These are phyloP conservation scores for Gadus macrocephalus DNA, from an alignment of 2,113 vertebrate genomes.

Conservation along the genomic window DNA sequence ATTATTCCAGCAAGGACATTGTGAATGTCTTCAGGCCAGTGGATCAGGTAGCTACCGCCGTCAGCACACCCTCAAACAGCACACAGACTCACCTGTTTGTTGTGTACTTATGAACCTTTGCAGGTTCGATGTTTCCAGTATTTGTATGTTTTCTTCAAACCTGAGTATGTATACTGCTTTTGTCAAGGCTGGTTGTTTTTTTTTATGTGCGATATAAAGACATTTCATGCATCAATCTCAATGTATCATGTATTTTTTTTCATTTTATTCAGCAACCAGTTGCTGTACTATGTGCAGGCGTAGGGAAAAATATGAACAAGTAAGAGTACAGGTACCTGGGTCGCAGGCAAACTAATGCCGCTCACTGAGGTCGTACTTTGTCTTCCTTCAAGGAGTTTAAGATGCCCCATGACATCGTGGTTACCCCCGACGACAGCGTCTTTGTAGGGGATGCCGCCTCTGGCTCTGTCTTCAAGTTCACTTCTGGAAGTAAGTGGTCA, in stretches of 20 bases:
- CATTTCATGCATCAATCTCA: neutral
- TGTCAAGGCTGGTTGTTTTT: neutral
- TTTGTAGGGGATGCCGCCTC: conserved; percentile 81
- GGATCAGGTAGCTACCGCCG: conserved; percentile 76
- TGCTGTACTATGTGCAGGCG: too few species aligned
- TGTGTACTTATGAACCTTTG: neutral
- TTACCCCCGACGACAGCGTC: conserved; percentile 74
- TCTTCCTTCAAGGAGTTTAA: conserved; percentile 76
- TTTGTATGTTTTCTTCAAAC: neutral
- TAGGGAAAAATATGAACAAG: neutral
- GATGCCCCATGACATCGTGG: conserved; percentile 90
- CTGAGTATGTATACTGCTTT: neutral
- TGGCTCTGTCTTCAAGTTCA: conserved; percentile 83
- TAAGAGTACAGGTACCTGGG: neutral
- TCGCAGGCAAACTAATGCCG: neutral
- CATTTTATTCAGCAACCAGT: neutral
- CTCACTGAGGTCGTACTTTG: conserved; percentile 1
- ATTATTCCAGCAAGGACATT: conserved; percentile 87
- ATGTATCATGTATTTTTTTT: neutral
- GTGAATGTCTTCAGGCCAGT: conserved; percentile 83
- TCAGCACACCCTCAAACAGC: neutral
- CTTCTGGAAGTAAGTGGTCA: conserved; percentile 79
- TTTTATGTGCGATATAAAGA: neutral
- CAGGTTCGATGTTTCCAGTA: neutral
- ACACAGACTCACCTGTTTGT: neutral